Evolutionary conservation across 2,797 vertebrate genomes (phyloP).

Genomic region (Catostomus latipinnis): DNA sequence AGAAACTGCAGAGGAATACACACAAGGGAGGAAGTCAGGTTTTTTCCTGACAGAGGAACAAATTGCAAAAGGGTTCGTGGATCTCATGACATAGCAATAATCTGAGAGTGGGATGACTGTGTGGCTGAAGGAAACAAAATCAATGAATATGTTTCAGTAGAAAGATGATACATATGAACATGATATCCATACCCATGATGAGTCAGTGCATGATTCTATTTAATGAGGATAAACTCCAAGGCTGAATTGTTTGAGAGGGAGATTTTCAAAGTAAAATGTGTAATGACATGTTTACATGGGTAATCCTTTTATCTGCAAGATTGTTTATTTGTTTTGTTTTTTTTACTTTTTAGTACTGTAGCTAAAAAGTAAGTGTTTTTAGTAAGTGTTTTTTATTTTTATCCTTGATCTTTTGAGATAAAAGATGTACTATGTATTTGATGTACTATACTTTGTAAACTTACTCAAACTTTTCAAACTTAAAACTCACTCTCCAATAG

Average conservation of each 20-base stretch:
- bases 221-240: not conserved
- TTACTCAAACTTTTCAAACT: no score
- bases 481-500: no score
- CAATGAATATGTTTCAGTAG: conserved; percentile 2
- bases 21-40: conserved; percentile 11
- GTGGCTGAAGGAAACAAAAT: not conserved
- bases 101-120: conserved; percentile 7
- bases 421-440: not conserved
- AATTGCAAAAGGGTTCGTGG: conserved; percentile 7
- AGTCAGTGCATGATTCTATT: not conserved
- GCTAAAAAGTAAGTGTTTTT: no score
- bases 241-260: not conserved
- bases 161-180: not conserved
- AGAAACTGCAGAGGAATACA: conserved; percentile 81
- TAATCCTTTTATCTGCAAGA: no score
- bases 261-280: no score
- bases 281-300: no score
- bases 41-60: conserved; percentile 32
- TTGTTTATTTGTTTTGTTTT: no score
- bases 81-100: conserved; percentile 24
- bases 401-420: not conserved
- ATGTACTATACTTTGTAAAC: not conserved
- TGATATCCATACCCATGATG: not conserved
- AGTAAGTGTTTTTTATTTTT: no score
- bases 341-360: no score